Conservation (phyloP, 2,797 vertebrate genomes). For the Pantherophis alleghaniensis region DNA sequence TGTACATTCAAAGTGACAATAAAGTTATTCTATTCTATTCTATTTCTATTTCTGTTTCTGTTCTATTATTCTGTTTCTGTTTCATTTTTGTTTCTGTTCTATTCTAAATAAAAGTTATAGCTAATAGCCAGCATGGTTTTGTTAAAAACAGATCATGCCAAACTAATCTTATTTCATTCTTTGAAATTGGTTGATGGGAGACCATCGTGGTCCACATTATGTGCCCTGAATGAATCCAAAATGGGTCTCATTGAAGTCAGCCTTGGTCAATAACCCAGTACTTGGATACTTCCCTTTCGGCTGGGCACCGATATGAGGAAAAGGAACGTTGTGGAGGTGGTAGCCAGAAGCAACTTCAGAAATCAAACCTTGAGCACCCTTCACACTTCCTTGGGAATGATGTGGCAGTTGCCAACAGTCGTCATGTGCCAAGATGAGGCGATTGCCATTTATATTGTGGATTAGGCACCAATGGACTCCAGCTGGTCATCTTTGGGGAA, state of each 20-base stretch:
- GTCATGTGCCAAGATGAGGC: background rate
- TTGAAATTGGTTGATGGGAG: background rate
- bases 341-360: background rate
- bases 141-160: too few species aligned
- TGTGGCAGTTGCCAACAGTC: background rate
- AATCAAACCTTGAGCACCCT: background rate
- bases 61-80: too few species aligned
- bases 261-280: background rate
- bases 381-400: background rate
- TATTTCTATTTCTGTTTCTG: too few species aligned
- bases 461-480: background rate
- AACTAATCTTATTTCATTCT: too few species aligned
- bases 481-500: background rate
- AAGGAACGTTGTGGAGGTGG: background rate
- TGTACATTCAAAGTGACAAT: too few species aligned
- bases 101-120: too few species aligned
- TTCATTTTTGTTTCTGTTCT: too few species aligned
- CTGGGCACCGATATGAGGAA: background rate
- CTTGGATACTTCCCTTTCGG: background rate
- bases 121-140: too few species aligned
- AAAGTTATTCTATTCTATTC: too few species aligned
- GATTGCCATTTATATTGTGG: background rate
- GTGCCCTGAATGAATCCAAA: background rate
- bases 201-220: too few species aligned
- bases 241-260: too few species aligned